A percentile compares a stretch with the other conserved stretches of the same genome.
These are phyloP conservation scores for Drosophila kohkoa DNA, from an alignment of 1,140 invertebrate species.

Conservation along the genomic window DNA sequence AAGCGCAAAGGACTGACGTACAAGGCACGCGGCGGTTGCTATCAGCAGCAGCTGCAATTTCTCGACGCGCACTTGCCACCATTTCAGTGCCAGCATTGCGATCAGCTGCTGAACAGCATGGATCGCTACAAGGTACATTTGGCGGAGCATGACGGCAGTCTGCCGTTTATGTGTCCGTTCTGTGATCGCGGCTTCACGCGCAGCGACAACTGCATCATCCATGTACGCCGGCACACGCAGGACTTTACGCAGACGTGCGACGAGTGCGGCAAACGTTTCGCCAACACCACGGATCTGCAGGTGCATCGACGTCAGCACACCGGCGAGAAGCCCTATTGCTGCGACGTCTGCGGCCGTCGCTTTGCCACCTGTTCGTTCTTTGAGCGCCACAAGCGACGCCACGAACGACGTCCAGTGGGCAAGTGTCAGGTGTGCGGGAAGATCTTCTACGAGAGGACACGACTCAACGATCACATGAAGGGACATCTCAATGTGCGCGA, in stretches of 20 bases:
- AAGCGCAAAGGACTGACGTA: conserved; percentile 4
- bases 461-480: conserved; percentile 57
- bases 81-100: conserved; percentile 54
- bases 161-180: conserved; percentile 54
- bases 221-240: conserved; percentile 52
- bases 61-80: conserved; percentile 46
- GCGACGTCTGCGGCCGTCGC: conserved; percentile 57
- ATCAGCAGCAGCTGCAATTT: conserved; percentile 43
- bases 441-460: conserved; percentile 42
- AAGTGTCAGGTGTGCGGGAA: conserved; percentile 62
- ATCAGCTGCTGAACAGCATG: conserved; percentile 39
- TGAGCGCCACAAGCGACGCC: conserved; percentile 47
- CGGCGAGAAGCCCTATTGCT: conserved; percentile 58
- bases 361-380: conserved; percentile 53
- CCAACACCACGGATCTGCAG: conserved; percentile 52
- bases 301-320: conserved; percentile 57
- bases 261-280: conserved; percentile 57
- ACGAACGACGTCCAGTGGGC: conserved; percentile 47
- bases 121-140: conserved; percentile 51
- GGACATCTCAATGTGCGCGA: conserved; percentile 58
- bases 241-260: conserved; percentile 53
- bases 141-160: conserved; percentile 47
- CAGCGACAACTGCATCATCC: conserved; percentile 48
- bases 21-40: neutral
- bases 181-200: conserved; percentile 56